Base-by-base conservation (phyloP, 2,888 invertebrate species). In the Monochamus alternatus region DNA sequence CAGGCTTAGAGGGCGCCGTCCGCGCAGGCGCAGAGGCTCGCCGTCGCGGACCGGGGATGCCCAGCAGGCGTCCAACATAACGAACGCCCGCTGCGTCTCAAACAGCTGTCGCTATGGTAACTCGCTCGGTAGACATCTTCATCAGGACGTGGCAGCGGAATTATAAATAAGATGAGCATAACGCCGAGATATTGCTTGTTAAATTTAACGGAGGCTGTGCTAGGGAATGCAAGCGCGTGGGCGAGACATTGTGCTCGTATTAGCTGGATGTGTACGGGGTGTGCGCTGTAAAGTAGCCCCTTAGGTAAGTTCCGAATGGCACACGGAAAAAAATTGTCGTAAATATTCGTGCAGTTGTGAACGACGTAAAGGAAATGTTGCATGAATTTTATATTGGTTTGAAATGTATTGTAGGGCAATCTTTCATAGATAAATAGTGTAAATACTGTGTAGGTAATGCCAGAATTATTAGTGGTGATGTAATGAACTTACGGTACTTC, bases 111-210 rank as follows among this genome's bases (percentile, higher is more conserved):
- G 85, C 87, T 87, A 86, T 83, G 85, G 84, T 85, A 86, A 86
- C 87, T 86, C 83, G 84, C 83, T 85, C 84, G 83, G 85, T 86
- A 87, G 87, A 88, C 87, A 86, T 88, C 88, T 88, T 88, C 87
- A 88, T 88, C 87, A 86, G 86, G 80, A 86, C 81, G 80, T 85
- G 85, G 85, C 85, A 84, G 85, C 82, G 82, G 85, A 87, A 86
- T 86, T 86, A 86, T 86, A 86, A 86, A 86, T 86, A 86, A 85
- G 85, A 84, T 82, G 84, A 84, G 84, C 85, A 86, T 85, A 85
- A 86, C 84, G 83, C 80, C 77, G 81, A 85, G 85, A 86, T 86
- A 86, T 85, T 82, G 83, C 85, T 85, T 85, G 85, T 86, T 85
- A 85, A 85, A 81, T 83, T 81, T 80, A 79, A 81, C 77, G 51